Evolutionary conservation across 2,797 vertebrate species (phyloP), one percentile per base, ranked within the genome.

Genomic region (Xenopus petersii): DNA sequence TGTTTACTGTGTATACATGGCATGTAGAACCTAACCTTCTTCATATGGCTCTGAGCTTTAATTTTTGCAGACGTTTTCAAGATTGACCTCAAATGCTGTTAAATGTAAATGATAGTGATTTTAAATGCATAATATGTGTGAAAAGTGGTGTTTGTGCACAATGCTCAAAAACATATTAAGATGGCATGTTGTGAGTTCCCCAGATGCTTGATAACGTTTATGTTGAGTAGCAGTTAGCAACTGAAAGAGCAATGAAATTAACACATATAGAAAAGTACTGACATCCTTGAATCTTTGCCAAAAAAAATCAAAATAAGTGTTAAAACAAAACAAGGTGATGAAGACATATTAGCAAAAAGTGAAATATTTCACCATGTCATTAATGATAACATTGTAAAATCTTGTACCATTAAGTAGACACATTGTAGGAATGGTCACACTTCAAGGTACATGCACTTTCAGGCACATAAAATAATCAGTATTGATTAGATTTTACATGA

Each of bases 311-410:
- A 69, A 69, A 17, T 42, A 68, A 12, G 67, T 75, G 74, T 65
- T 56, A 70, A 60, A 17, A 17, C 64, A 30, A 64, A 59, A 75
- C 13, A 64, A 24, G 11, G 46, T 6, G 21, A 42, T 62, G 49
- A 42, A 75, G 68, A 75, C 16, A 16, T 26, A 55, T 64, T 75
- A 70, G 66, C 74, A 70, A 70, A 75, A 70, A 64, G 74, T 70
- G 67, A 64, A 71, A 70, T 60, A 58, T 71, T 47, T 70, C 54
- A 65, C 51, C 3, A 30, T 66, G 68, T 75, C 67, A 65, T n/a
- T 10, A 65, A 64, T 59, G 15, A 70, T 66, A 13, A 48, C 55
- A 59, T 47, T 60, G 13, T 60, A 56, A 58, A 24, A 59, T 2
- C 5, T 15, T 17, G 13, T 59, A 59, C 46, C 33, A 26, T 68